Base-by-base conservation (phyloP, 2,888 invertebrate genomes). In the Drepana falcataria region DNA sequence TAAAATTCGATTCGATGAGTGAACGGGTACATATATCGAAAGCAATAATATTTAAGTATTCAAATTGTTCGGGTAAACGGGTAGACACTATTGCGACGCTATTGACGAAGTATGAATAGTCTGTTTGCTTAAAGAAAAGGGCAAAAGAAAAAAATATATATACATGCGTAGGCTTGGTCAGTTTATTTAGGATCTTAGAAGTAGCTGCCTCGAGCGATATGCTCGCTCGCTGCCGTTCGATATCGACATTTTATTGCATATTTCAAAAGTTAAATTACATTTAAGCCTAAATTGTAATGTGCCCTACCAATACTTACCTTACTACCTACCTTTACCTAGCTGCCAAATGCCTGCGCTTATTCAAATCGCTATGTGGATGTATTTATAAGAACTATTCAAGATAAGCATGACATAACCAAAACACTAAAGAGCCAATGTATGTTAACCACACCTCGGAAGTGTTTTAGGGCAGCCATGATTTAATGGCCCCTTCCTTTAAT, bases 161-260 rank as follows among this genome's bases (percentile, higher is more conserved):
- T 9, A 9, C 9, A 61, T 59, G 58, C 61, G 64, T 73, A 71
- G 75, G 74, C 57, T 66, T 63, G 66, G 77, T 77, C 79, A 77
- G 81, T 86, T 86, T 86, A 75, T 78, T 85, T 85, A 85, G 87
- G 85, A 75, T 69, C 59, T 65, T 57, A 65, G 64, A 59, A 53
- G 57, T 52, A 6, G 9, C 44, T 44, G 44, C 9, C 44, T 72
- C 64, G 63, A 69, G 65, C 61, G 56, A 59, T 65, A 60, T 69
- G 64, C 64, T 44, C 44, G 9, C 62, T 65, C 59, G 63, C 64
- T 59, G 57, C 59, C 61, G 66, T 66, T 61, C 55, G 59, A 61
- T 65, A 61, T 64, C 56, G 59, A 9, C 2, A 44, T 44, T 44
- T 44, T 3, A 4, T 40, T 7, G 21, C 21, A 21, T 21, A 21